Evolutionary conservation across 2,888 invertebrate species (phyloP).

Genomic region (Laspeyria flexula): DNA sequence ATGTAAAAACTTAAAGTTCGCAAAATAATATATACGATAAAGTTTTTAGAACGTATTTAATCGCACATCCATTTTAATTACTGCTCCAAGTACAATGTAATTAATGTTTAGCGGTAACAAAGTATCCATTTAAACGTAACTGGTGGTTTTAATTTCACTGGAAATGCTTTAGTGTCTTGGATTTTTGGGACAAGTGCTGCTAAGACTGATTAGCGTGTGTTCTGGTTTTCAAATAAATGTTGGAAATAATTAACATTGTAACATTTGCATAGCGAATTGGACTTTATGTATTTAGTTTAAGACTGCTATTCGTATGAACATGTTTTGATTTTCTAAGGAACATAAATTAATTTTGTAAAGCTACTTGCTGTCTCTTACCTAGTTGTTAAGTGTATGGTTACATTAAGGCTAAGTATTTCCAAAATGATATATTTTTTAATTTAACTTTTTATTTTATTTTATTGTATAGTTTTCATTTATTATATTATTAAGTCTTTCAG

Average conservation of each 20-base stretch:
- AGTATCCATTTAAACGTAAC: conserved; percentile 64
- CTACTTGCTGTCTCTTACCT: neutral
- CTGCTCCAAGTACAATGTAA: conserved; percentile 41
- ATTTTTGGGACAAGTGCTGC: conserved; percentile 42
- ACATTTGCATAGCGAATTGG: neutral
- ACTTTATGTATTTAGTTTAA: neutral
- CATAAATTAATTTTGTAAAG: neutral
- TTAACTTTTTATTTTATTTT: no score
- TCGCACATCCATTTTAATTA: conserved; percentile 35
- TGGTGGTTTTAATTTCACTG: conserved; percentile 66
- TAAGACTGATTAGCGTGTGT: conserved; percentile 35
- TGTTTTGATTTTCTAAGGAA: neutral
- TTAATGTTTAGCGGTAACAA: conserved; percentile 65
- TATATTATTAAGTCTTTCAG: no score
- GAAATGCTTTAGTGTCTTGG: conserved; percentile 50
- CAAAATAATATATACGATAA: no score
- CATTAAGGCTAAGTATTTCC: no score
- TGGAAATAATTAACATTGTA: conserved; percentile 10
- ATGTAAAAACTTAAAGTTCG: no score
- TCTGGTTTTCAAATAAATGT: conserved; percentile 14
- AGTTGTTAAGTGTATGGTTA: neutral
- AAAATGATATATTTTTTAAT: no score
- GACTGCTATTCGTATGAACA: neutral
- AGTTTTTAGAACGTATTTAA: no score
- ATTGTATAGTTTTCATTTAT: no score